phyloP scores from a whole-genome alignment of 2,113 vertebrate species.

The Oceanodroma tethys region DNA sequence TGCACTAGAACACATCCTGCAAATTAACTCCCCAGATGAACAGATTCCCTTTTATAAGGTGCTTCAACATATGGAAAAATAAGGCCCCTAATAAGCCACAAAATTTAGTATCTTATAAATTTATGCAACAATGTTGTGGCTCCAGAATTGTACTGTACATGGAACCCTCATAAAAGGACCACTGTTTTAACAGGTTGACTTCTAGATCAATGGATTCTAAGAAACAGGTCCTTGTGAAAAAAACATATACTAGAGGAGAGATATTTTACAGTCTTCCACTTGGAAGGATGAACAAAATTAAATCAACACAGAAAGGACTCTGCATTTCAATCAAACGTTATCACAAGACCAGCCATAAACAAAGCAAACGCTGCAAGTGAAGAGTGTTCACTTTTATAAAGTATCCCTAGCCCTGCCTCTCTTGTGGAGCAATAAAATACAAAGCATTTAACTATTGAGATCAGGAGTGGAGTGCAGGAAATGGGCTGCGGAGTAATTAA shows the following conservation, averaged over 20 bases:
- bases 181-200: neutral
- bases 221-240: neutral
- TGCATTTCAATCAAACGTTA: neutral
- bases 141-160: neutral
- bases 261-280: neutral
- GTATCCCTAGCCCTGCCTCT: neutral
- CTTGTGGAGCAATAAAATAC: neutral
- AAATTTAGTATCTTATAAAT: neutral
- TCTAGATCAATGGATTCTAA: neutral
- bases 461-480: neutral
- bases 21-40: neutral
- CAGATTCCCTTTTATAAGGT: neutral
- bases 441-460: neutral
- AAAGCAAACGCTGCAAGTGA: neutral
- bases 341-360: neutral
- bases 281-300: neutral
- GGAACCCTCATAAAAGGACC: neutral
- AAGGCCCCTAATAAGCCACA: neutral
- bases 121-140: neutral
- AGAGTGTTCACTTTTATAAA: neutral
- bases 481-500: neutral
- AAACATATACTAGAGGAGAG: neutral
- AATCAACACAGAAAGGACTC: neutral
- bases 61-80: neutral
- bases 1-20: neutral